Percentiles rank a stretch among this genome's conserved stretches.
Conservation (phyloP, 2,113 vertebrate genomes). For the Phylloscopus trochilus region DNA sequence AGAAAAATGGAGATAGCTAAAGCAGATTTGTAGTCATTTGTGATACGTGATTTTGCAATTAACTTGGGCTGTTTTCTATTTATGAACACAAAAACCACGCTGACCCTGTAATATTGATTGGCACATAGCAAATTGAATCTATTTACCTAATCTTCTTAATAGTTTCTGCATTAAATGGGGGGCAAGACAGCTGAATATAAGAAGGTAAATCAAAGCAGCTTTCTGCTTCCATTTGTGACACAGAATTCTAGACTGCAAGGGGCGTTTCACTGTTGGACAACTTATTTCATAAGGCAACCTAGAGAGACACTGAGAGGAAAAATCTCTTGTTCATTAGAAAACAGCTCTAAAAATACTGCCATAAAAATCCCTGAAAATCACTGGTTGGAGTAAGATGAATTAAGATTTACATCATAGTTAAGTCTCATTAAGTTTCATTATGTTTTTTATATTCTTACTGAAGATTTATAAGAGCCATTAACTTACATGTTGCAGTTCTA, state of each 20-base stretch:
- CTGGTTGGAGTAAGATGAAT: conserved; percentile 9
- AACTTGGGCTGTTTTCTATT: not conserved
- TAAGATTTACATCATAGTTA: not conserved
- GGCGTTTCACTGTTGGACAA: not conserved
- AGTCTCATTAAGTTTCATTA: conserved; percentile 27
- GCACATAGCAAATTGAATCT: not conserved
- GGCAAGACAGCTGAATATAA: not conserved
- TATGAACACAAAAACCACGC: not conserved
- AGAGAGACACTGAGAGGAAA: not conserved
- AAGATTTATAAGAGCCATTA: not conserved
- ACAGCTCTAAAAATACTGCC: conserved; percentile 14
- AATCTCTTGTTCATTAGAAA: conserved; percentile 22
- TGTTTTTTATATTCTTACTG: not conserved
- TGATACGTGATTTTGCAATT: not conserved
- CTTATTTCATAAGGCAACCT: not conserved
- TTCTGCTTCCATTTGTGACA: not conserved
- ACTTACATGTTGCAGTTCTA: not conserved
- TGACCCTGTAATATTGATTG: not conserved
- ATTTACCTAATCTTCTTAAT: conserved; percentile 17
- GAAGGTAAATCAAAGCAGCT: conserved; percentile 1
- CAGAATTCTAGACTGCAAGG: not conserved
- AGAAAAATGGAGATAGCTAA: not conserved
- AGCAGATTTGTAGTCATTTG: not conserved
- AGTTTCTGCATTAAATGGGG: not conserved
- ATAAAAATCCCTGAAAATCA: conserved; percentile 4